These are phyloP conservation scores for Formica selysi DNA, from an alignment of 1,140 invertebrate species.

Conservation along the genomic window DNA sequence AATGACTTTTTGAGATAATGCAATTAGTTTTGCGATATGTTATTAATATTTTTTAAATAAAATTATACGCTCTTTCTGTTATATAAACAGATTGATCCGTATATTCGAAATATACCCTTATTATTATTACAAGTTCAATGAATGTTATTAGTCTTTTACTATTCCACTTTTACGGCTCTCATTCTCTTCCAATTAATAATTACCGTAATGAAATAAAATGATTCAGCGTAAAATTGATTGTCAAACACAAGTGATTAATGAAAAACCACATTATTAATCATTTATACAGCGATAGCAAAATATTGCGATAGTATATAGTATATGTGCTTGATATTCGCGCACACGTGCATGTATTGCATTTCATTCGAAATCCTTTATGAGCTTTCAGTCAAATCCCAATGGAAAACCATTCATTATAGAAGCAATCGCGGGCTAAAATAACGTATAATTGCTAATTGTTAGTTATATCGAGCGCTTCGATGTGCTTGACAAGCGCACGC, in stretches of 20 bases:
- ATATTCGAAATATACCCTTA: neutral
- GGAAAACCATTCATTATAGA: conserved; percentile 24
- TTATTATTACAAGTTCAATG: neutral
- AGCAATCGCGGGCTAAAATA: neutral
- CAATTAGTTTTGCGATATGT: neutral
- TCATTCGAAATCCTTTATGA: conserved; percentile 23
- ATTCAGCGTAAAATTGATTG: neutral
- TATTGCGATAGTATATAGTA: neutral
- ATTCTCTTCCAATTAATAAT: conserved; percentile 1
- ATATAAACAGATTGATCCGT: neutral
- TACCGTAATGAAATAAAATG: neutral
- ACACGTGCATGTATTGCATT: neutral
- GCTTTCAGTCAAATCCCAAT: conserved; percentile 32
- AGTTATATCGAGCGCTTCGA: neutral
- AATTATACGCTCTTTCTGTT: neutral
- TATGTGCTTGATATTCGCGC: neutral
- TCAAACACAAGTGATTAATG: neutral
- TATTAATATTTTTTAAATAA: conserved; percentile 5
- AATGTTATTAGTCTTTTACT: neutral
- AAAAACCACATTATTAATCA: conserved; percentile 32
- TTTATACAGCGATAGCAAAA: neutral
- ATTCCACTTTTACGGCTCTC: neutral
- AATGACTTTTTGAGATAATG: neutral
- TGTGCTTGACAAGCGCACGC: neutral
- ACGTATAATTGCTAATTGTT: conserved; percentile 19